Conservation (phyloP, 2,797 vertebrate genomes). For the Discoglossus pictus region DNA sequence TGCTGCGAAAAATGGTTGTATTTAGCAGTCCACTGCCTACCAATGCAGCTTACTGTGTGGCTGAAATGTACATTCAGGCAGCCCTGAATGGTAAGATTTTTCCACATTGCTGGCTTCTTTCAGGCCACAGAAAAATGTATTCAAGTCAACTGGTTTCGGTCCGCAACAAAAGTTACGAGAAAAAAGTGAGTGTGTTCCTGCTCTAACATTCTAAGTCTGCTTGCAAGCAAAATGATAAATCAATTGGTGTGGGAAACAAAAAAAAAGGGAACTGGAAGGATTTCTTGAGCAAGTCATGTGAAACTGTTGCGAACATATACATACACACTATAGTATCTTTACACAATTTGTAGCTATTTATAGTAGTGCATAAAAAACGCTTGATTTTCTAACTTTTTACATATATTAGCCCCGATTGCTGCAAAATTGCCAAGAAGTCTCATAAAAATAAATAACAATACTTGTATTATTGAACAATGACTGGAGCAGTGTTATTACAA, state of each 20-base stretch:
- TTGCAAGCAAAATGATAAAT: conserved; percentile 87
- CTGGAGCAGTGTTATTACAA: too few relatives aligned
- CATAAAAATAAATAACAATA: too few relatives aligned
- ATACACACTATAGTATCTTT: background rate
- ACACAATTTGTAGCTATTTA: too few relatives aligned
- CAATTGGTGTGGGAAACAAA: conserved; percentile 84
- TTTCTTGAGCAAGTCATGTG: conserved; percentile 78
- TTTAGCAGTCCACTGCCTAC: conserved; percentile 99
- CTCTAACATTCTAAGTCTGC: conserved; percentile 82
- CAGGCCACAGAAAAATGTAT: conserved; percentile 89
- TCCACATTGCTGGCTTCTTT: conserved; percentile 99
- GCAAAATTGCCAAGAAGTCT: too few relatives aligned
- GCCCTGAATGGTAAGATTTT: conserved; percentile 98
- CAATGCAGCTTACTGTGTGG: conserved; percentile 95
- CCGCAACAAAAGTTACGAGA: conserved; percentile 82
- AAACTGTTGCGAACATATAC: conserved; percentile 71
- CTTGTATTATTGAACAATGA: too few relatives aligned
- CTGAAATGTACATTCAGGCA: conserved; percentile 98
- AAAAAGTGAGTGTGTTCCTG: conserved; percentile 83
- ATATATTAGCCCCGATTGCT: too few relatives aligned
- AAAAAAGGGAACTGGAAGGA: conserved; percentile 62
- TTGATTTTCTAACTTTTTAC: too few relatives aligned
- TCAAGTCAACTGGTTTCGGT: conserved; percentile 91
- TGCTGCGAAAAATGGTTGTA: conserved; percentile 95
- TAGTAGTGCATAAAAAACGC: too few relatives aligned